Conservation (phyloP, 2,113 vertebrate species). For the Clarias gariepinus region DNA sequence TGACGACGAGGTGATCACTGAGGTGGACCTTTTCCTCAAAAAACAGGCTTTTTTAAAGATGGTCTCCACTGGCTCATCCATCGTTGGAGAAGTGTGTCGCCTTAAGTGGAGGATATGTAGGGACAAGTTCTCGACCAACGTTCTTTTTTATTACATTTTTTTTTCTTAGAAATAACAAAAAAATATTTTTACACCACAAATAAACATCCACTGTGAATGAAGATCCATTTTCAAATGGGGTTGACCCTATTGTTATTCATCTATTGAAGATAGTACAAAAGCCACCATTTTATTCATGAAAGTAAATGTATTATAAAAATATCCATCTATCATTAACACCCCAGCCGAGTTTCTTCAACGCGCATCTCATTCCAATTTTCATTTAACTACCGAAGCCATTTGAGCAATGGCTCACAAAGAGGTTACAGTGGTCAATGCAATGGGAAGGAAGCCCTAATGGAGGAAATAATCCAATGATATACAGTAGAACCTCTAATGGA, state of each 20-base stretch:
- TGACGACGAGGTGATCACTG: no score
- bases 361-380: neutral
- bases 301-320: neutral
- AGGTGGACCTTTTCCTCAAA: no score
- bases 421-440: neutral
- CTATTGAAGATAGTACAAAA: neutral
- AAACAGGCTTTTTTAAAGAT: no score
- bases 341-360: neutral
- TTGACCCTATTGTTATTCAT: neutral
- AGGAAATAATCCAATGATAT: slow-evolving; percentile 3
- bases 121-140: no score
- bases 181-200: neutral
- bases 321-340: neutral
- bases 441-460: neutral
- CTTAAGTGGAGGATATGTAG: no score
- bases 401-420: neutral
- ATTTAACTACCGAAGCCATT: neutral
- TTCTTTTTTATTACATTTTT: no score
- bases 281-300: neutral
- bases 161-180: no score
- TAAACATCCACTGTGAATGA: neutral
- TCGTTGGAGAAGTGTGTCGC: no score
- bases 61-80: no score
- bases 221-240: neutral
- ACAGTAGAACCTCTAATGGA: neutral